Conservation (phyloP, 1,140 invertebrate genomes). For the Papilio aristodemus region DNA sequence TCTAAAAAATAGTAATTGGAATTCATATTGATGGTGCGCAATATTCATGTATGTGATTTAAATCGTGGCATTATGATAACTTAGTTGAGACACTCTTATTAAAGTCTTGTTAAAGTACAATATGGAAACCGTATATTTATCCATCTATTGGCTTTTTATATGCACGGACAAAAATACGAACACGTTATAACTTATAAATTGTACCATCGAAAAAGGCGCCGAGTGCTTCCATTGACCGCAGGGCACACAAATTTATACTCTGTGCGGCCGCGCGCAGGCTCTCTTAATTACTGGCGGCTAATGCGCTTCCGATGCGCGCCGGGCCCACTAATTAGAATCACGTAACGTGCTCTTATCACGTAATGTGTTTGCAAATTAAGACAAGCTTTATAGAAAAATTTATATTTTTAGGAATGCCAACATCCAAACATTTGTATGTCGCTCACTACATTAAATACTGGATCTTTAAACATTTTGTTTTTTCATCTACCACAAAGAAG, state of each 20-base stretch:
- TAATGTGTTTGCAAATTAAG: constrained; percentile 24
- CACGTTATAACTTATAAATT: background rate
- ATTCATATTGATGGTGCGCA: too few species aligned
- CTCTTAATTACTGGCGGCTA: constrained; percentile 56
- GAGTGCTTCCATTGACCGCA: constrained; percentile 49
- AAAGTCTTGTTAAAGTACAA: too few species aligned
- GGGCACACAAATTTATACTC: constrained; percentile 57
- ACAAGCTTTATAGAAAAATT: background rate
- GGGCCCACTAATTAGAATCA: constrained; percentile 43
- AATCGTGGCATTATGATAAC: too few species aligned
- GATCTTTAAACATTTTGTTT: background rate
- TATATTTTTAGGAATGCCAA: too few species aligned
- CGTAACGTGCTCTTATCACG: constrained; percentile 24
- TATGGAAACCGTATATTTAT: too few species aligned
- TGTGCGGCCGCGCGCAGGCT: constrained; percentile 41
- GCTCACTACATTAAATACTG: too few species aligned
- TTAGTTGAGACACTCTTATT: too few species aligned
- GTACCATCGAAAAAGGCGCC: constrained; percentile 26
- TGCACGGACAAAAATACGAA: background rate
- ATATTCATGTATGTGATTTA: too few species aligned
- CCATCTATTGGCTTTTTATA: background rate
- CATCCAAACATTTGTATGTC: too few species aligned
- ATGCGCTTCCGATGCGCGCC: constrained; percentile 56
- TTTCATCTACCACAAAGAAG: too few species aligned
- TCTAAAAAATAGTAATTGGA: too few species aligned